Base-by-base conservation (phyloP, 2,888 invertebrate genomes). In the Clitarchus hookeri region DNA sequence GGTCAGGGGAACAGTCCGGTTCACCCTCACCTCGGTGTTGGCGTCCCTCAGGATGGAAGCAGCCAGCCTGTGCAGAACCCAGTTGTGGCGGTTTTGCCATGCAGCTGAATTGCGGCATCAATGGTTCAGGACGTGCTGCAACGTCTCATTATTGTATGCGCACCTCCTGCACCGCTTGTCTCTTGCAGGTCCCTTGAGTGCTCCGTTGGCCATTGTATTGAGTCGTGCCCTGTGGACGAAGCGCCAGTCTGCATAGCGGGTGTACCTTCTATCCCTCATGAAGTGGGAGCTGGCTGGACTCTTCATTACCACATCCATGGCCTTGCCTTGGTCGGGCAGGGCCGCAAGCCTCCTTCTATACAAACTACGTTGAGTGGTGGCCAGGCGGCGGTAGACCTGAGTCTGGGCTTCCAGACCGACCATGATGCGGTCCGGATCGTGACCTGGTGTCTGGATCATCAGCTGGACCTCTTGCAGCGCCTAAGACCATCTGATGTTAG, bases 161-260 rank as follows among this genome's bases (percentile, higher is more conserved):
- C 91, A 91, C 0, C 87, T 86, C 84, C 90, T 87, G 87, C 90
- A 90, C 23, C 23, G 19, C 23, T n/a, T n/a, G n/a, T n/a, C 90
- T 27, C 44, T 25, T 6, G 11, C 27, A 11, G 80, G 80, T 27
- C 36, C 44, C 9, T 84, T 36, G 16, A 80, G 25, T 0, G 87
- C 87, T 16, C 88, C 89, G 83, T 89, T 90, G 0, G n/a, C n/a
- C n/a, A n/a, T n/a, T n/a, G n/a, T 90, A n/a, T 90, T 88, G 86
- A 91, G 89, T 0, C 85, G 48, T 3, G 87, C 88, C 85, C 91
- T 91, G 88, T 91, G 91, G 26, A 91, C 88, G 86, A 91, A 91
- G 9, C 91, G 88, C 91, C 91, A 92, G 86, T 91, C 91, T 11
- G 90, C 89, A 87, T 91, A 91, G 9, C 90, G 85, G 48, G 89